These are phyloP conservation scores for Phortica magna DNA, from an alignment of 2,888 invertebrate species.

Conservation along the genomic window DNA sequence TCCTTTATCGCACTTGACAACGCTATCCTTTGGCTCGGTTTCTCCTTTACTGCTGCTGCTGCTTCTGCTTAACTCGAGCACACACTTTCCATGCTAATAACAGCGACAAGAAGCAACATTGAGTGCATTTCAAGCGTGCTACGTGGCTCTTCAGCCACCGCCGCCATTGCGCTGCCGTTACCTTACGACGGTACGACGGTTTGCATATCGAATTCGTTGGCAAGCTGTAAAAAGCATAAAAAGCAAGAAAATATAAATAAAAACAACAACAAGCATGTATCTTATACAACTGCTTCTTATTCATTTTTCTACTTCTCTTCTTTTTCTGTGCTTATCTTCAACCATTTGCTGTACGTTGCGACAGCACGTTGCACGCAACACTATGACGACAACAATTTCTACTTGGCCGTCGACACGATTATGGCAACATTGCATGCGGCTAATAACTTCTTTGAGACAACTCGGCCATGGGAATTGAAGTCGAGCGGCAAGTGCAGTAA, in stretches of 20 bases:
- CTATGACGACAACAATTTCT: constrained; percentile 88
- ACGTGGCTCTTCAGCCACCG: background rate
- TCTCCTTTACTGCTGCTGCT: background rate
- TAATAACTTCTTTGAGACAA: constrained; percentile 91
- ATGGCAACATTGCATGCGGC: constrained; percentile 86
- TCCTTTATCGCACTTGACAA: constrained; percentile 7
- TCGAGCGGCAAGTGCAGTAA: constrained; percentile 65
- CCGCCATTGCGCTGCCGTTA: background rate
- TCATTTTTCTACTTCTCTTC: constrained; percentile 22
- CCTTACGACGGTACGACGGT: background rate
- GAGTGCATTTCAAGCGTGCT: background rate
- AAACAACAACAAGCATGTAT: constrained; percentile 22
- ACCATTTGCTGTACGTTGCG: constrained; percentile 1
- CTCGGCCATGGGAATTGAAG: constrained; percentile 92
- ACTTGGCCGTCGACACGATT: constrained; percentile 88
- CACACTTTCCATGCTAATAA: constrained; percentile 22
- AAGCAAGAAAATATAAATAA: constrained; percentile 2
- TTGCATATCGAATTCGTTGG: constrained; percentile 3
- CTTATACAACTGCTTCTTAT: constrained; percentile 13
- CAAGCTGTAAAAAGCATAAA: background rate
- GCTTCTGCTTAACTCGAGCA: background rate
- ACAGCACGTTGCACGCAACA: constrained; percentile 83
- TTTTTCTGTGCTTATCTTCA: constrained; percentile 33
- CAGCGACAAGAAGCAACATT: background rate
- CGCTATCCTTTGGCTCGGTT: background rate